Evolutionary conservation across 2,888 invertebrate genomes (phyloP), one percentile per base, ranked within the genome.

Genomic region (Lomographa bimaculata): DNA sequence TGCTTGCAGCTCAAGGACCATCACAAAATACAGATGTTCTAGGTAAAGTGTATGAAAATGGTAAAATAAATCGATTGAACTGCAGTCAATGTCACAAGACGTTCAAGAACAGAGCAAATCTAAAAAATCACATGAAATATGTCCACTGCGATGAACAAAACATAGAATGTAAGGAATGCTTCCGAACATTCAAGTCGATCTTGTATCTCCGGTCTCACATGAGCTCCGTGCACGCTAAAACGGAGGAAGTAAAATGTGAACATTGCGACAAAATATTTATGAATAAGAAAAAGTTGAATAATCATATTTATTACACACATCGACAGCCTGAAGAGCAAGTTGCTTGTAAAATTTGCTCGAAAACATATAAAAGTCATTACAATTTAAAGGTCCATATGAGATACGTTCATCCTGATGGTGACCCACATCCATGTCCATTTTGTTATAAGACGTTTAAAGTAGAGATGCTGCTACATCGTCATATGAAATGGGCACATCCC

Each of bases 271-370:
- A 71, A 42, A 45, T 46, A 0, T 74, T 71, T 33, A 7, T 46
- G 4, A 70, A 60, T 20, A 60, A 64, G 24, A 67, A 65, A 32
- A 61, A 64, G 8, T 38, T 74, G 0, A 55, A 55, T 14, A 67
- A 71, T 14, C 74, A 74, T 35, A 54, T 65, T 1, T 71, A 62
- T 32, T 69, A 59, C 25, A 56, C 69, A 0, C 74, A 74, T 9
- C 64, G 69, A 0, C 49, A 64, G 6, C 62, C 60, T 0, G 47
- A 58, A 0, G 56, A 63, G 4, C 57, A 50, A 14, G 62, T 59
- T 0, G 45, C 30, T 0, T 74, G 74, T 9, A 19, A 39, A 0
- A 38, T 64, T 0, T 74, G 74, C 26, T 39, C 47, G 0, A 73
- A 73, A 43, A 45, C 35, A 0, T 75, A 67, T 26, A 65, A 64